phyloP scores from a whole-genome alignment of 2,113 vertebrate species.

The Paramisgurnus dabryanus region DNA sequence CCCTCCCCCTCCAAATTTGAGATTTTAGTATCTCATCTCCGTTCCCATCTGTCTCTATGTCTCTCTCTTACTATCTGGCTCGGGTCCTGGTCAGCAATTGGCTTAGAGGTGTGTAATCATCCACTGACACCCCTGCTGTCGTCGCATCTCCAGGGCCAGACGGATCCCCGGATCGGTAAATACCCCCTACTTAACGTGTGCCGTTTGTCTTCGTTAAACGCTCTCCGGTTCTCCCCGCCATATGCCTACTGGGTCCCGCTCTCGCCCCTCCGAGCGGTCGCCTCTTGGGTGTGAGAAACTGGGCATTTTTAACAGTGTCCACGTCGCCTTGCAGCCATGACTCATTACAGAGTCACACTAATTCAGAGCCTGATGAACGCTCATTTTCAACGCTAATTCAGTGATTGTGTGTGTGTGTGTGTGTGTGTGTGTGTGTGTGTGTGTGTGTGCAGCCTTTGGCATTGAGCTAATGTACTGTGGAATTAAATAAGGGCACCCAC shows the following conservation, averaged over 20 bases:
- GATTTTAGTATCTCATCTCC: constrained; percentile 27
- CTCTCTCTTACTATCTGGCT: constrained; percentile 55
- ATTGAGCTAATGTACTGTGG: constrained; percentile 6
- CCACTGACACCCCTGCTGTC: constrained; percentile 67
- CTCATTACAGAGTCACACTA: constrained; percentile 14
- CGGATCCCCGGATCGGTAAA: constrained; percentile 75
- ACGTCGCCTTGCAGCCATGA: not conserved
- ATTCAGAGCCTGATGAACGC: constrained; percentile 23
- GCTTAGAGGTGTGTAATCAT: constrained; percentile 74
- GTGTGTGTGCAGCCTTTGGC: not conserved
- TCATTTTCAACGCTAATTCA: constrained; percentile 11
- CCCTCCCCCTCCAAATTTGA: constrained; percentile 17
- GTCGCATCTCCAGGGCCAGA: constrained; percentile 52
- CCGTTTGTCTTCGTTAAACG: constrained; percentile 38
- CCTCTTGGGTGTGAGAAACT: not conserved
- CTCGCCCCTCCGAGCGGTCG: not conserved
- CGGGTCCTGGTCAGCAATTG: constrained; percentile 66
- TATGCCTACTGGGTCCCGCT: not conserved
- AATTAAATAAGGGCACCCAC: not conserved
- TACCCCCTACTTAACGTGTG: constrained; percentile 58
- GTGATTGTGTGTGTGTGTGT: not conserved
- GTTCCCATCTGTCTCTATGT: constrained; percentile 47
- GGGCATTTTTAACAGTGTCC: constrained; percentile 12
- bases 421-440: not conserved
- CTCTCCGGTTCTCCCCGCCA: not conserved